A percentile compares a stretch with the other conserved stretches of the same genome.
Conservation (phyloP, 2,113 vertebrate genomes). For the Perca schrenkii region DNA sequence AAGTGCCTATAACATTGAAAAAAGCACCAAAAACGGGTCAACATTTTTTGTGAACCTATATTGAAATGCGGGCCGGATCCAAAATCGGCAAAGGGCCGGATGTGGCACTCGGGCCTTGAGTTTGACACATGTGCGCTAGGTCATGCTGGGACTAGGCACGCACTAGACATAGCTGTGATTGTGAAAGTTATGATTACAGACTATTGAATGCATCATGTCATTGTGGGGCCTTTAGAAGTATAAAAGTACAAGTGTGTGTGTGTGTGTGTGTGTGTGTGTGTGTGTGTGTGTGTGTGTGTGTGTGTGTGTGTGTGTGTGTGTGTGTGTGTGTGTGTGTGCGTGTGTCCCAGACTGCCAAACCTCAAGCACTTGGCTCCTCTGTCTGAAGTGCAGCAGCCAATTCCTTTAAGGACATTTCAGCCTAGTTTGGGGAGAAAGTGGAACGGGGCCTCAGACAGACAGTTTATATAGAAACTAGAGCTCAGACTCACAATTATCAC, state of each 20-base stretch:
- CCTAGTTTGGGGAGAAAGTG: conserved; percentile 70
- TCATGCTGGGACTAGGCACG: background rate
- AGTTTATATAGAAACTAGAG: conserved; percentile 63
- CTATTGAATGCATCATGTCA: background rate
- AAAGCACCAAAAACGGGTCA: no score
- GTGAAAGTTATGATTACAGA: background rate
- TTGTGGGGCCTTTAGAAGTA: background rate
- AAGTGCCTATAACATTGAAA: no score
- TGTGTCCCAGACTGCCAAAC: conserved; percentile 1
- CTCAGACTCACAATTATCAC: conserved; percentile 53
- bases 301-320: no score
- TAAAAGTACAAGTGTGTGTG: background rate
- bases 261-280: background rate
- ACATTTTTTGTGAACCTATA: no score
- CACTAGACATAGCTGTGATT: background rate
- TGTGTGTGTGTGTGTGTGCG: conserved; percentile 7
- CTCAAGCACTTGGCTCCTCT: background rate
- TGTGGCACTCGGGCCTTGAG: no score
- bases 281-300: background rate
- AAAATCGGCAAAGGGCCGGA: no score
- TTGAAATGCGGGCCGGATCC: no score
- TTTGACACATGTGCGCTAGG: no score
- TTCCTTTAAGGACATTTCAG: conserved; percentile 54
- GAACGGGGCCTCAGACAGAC: conserved; percentile 61
- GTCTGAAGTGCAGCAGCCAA: conserved; percentile 26